Conservation (phyloP, 64 coral and sea anemone species). For the Exaiptasia diaphana region DNA sequence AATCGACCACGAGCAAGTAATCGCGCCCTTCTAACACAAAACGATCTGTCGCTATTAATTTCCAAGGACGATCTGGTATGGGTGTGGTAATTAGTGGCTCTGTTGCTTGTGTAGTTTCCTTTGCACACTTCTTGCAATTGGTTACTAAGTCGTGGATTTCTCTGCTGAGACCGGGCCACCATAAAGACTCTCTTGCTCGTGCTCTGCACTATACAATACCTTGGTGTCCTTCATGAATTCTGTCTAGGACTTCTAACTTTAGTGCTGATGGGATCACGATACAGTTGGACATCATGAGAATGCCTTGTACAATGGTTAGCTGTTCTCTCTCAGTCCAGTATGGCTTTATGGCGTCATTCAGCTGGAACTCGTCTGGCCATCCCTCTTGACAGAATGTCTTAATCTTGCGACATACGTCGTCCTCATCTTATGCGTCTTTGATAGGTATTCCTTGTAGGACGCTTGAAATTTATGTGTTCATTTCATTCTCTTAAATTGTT, state of each 20-base stretch:
- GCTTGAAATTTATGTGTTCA: background rate
- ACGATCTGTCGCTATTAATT: constrained; percentile 16
- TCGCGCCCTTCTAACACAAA: background rate
- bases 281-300: constrained; percentile 35
- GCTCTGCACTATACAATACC: constrained; percentile 7
- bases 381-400: background rate
- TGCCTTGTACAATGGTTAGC: constrained; percentile 8
- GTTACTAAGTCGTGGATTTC: constrained; percentile 1
- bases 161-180: constrained; percentile 39
- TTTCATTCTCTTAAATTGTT: background rate
- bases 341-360: constrained; percentile 29
- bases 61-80: constrained; percentile 24
- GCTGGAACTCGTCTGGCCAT: constrained; percentile 19
- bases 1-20: constrained; percentile 24
- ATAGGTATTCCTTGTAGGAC: background rate
- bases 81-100: constrained; percentile 1
- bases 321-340: constrained; percentile 15
- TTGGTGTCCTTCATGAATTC: too few relatives aligned
- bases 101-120: background rate
- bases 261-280: constrained; percentile 25
- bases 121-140: background rate
- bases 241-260: constrained; percentile 5
- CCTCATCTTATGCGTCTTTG: constrained; percentile 1
- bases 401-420: constrained; percentile 34
- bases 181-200: constrained; percentile 37